Conservation (phyloP, 2,888 invertebrate genomes). For the Lagria hirta region DNA sequence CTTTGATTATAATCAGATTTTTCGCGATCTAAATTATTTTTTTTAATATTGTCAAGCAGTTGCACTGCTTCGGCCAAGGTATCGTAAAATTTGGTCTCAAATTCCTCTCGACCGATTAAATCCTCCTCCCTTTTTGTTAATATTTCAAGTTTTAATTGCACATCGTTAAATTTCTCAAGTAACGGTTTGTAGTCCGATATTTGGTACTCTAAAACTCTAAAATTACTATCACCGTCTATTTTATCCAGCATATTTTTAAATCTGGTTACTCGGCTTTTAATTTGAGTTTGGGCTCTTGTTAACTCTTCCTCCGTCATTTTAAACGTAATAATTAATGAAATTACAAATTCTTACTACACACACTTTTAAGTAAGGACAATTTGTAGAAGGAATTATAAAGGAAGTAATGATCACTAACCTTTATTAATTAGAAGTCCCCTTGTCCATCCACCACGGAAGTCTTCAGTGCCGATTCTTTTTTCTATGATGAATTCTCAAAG, state of each 20-base stretch:
- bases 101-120: background rate
- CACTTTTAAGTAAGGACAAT: background rate
- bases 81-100: background rate
- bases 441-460: background rate
- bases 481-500: background rate
- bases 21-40: background rate
- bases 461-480: background rate
- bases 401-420: constrained; percentile 2
- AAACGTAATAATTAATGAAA: background rate
- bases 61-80: background rate
- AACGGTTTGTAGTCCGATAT: background rate
- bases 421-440: background rate
- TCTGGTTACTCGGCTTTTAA: constrained; percentile 1
- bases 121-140: background rate
- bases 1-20: too few relatives aligned
- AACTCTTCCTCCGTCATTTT: constrained; percentile 1
- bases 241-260: too few relatives aligned
- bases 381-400: background rate
- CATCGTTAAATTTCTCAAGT: background rate
- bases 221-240: too few relatives aligned
- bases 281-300: background rate
- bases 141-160: constrained; percentile 1
- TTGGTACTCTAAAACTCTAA: background rate
- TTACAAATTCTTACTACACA: background rate
- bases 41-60: background rate